Evolutionary conservation across 2,113 vertebrate species (phyloP).

Genomic region (Mobula birostris): DNA sequence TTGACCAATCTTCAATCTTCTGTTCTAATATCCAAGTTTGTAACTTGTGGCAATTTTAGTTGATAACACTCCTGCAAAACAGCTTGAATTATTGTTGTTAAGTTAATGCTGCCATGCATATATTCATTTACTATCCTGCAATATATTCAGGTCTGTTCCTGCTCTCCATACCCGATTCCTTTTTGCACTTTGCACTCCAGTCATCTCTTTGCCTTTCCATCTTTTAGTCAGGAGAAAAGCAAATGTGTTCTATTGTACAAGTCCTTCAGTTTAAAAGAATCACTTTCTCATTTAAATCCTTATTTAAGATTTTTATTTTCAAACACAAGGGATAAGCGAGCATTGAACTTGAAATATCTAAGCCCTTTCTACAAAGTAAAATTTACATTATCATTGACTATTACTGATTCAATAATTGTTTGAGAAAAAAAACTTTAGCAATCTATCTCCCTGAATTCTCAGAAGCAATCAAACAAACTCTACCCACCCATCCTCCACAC

Average conservation of each 20-base stretch:
- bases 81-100: too few species aligned
- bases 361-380: neutral
- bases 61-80: too few species aligned
- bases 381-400: neutral
- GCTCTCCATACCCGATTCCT: neutral
- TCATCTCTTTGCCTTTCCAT: neutral
- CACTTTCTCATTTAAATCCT: conserved; percentile 5
- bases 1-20: too few species aligned
- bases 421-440: conserved; percentile 3
- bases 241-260: neutral
- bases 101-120: too few species aligned
- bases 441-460: neutral
- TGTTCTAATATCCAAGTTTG: too few species aligned
- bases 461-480: neutral
- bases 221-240: neutral
- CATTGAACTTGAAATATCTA: neutral
- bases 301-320: conserved; percentile 14
- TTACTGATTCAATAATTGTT: neutral
- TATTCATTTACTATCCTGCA: too few species aligned
- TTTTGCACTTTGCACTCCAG: too few species aligned
- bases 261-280: neutral
- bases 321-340: neutral
- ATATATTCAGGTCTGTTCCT: neutral
- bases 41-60: too few species aligned
- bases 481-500: neutral